Evolutionary conservation across 2,888 invertebrate genomes (phyloP), one percentile per base, ranked within the genome.

Genomic region (Pristionchus japonicus): DNA sequence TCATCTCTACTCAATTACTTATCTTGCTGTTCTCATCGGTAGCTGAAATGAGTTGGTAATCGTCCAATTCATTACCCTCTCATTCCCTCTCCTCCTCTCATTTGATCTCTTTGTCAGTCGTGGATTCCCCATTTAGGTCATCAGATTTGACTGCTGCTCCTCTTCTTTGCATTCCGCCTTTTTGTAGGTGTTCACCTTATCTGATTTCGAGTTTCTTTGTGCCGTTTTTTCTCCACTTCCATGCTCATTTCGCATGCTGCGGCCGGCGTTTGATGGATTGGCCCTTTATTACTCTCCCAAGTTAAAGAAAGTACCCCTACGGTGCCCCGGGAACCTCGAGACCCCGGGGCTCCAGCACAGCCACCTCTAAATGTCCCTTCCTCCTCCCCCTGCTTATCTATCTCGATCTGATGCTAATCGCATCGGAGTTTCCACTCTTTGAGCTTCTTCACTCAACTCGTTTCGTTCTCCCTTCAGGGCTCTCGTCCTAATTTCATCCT

Each of bases 51-150:
- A 57, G 57, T 57, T 15, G 57, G n/a, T n/a, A 57, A 31, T 67
- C 13, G 31, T 4, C 3, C 61, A n/a, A 61, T 17, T 27, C 27
- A 0, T 61, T 4, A 11, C 4, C 23, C 61, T 1, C 17, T 20
- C 57, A 23, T 27, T 61, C 27, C 61, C 20, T 27, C 20, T 64
- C 64, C 64, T 67, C 9, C 20, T 1, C 40, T 40, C 74, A 20
- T 77, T 77, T 77, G 77, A 77, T 77, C 77, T 77, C 77, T 77
- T 77, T 77, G 77, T 47, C 77, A 77, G 43, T 77, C 70, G 7
- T 11, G 31, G 37, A 31, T 31, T 9, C 27, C n/a, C 13, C 77
- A 77, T 43, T 77, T 47, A 47, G 77, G 77, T 43, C 77, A 77
- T 77, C 77, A 47, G 77, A 77, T 52, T 83, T 23, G 17, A 23